These are phyloP conservation scores for Clitarchus hookeri DNA, from an alignment of 2,888 invertebrate genomes.

Conservation along the genomic window DNA sequence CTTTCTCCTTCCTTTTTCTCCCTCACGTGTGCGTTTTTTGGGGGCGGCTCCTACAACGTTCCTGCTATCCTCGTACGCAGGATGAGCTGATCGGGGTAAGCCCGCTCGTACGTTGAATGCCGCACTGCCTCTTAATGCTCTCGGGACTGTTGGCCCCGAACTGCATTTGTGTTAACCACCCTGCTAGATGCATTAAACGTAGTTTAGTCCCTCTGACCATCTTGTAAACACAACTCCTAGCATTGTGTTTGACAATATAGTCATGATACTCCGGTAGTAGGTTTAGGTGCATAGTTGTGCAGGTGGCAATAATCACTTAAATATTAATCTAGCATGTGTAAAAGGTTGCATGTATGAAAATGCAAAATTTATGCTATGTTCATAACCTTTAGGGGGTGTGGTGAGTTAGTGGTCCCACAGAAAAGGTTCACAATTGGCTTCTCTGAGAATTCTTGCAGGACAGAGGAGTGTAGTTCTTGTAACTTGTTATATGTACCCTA, in stretches of 20 bases:
- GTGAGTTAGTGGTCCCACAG: too few species aligned
- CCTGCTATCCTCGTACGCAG: slow-evolving; percentile 37
- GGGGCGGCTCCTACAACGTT: background rate
- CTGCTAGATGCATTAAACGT: background rate
- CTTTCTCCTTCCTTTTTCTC: background rate
- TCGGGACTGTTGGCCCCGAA: background rate
- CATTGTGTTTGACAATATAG: background rate
- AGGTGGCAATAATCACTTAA: too few species aligned
- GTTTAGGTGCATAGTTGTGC: too few species aligned
- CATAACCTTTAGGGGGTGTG: too few species aligned
- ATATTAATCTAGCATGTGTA: too few species aligned
- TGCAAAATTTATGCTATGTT: too few species aligned
- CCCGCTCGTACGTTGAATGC: slow-evolving; percentile 29
- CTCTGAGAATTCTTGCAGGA: too few species aligned
- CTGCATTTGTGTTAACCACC: background rate
- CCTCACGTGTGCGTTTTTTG: background rate
- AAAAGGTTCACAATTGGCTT: too few species aligned
- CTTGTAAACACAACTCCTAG: background rate
- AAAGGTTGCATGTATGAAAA: too few species aligned
- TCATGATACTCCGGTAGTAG: too few species aligned
- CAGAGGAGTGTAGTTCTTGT: too few species aligned
- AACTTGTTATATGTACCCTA: too few species aligned
- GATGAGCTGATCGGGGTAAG: slow-evolving; percentile 49
- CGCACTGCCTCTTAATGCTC: background rate
- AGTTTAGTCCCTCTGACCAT: background rate